These are phyloP conservation scores for Paedocypris sp. DNA, from an alignment of 2,113 vertebrate species.

Conservation along the genomic window DNA sequence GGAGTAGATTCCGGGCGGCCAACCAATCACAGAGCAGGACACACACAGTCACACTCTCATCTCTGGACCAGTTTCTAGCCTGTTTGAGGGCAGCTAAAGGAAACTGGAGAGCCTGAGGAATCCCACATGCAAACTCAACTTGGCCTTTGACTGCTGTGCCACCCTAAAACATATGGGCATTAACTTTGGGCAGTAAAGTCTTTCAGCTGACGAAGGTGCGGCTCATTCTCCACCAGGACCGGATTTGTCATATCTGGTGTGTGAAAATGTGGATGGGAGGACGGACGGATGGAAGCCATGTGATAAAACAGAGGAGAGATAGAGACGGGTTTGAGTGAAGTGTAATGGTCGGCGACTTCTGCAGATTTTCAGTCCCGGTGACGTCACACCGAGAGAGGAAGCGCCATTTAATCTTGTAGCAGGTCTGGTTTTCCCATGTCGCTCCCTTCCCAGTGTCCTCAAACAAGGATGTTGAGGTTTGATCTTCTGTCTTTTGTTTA, in stretches of 20 bases:
- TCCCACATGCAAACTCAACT: too few relatives aligned
- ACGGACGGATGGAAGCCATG: constrained; percentile 41
- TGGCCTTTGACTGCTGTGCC: too few relatives aligned
- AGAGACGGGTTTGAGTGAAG: background rate
- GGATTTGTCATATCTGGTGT: background rate
- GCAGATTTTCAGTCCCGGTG: constrained; percentile 24
- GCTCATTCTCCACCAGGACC: background rate
- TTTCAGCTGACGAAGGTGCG: background rate
- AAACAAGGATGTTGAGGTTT: constrained; percentile 42
- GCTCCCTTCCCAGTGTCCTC: constrained; percentile 31
- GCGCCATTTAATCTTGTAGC: too few relatives aligned
- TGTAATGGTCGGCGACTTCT: background rate
- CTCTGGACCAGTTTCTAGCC: too few relatives aligned
- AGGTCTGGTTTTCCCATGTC: constrained; percentile 39
- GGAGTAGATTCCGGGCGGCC: too few relatives aligned
- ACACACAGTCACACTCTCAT: too few relatives aligned
- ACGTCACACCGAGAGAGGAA: too few relatives aligned
- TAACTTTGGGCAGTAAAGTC: background rate
- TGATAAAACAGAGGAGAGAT: constrained; percentile 36
- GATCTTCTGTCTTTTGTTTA: constrained; percentile 44
- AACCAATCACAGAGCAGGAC: too few relatives aligned
- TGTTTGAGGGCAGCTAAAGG: too few relatives aligned
- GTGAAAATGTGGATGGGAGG: constrained; percentile 46
- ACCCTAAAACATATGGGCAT: too few relatives aligned
- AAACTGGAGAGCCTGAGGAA: too few relatives aligned